Conservation (phyloP, 2,797 vertebrate species). For the Pseudomugil gertrudae region DNA sequence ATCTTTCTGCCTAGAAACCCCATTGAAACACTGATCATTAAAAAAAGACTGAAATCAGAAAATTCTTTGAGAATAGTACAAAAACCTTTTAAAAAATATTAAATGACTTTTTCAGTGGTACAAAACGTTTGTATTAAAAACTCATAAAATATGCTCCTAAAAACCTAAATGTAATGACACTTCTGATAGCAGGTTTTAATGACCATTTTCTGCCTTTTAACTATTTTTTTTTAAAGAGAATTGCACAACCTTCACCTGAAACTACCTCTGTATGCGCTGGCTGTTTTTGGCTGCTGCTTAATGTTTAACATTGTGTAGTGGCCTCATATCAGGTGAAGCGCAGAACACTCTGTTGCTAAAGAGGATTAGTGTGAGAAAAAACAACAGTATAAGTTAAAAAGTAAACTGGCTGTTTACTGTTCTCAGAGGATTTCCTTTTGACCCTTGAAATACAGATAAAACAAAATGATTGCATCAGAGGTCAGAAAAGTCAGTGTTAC, state of each 20-base stretch:
- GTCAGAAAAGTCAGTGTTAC: not conserved
- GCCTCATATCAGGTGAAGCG: constrained; percentile 34
- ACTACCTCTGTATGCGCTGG: constrained; percentile 8
- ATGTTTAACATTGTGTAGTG: constrained; percentile 59
- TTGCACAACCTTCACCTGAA: constrained; percentile 43
- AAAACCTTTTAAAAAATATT: not conserved
- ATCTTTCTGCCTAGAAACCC: not conserved
- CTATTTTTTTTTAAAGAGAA: not conserved
- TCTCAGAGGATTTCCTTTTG: constrained; percentile 30
- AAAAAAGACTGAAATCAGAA: not conserved
- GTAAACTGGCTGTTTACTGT: constrained; percentile 48
- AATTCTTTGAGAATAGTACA: not conserved
- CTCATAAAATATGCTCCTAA: not conserved
- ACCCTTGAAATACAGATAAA: constrained; percentile 12
- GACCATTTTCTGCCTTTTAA: not conserved
- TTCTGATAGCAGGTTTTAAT: not conserved
- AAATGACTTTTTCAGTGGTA: not conserved
- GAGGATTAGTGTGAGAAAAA: constrained; percentile 18
- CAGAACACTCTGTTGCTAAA: constrained; percentile 33
- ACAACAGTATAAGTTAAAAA: constrained; percentile 44
- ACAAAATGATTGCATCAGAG: not conserved
- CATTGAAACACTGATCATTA: not conserved
- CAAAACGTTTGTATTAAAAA: not conserved
- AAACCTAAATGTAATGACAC: no score
- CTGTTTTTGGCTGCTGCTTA: constrained; percentile 39